phyloP scores from a whole-genome alignment of 1,140 invertebrate species.

The Nixonia krombeini region DNA sequence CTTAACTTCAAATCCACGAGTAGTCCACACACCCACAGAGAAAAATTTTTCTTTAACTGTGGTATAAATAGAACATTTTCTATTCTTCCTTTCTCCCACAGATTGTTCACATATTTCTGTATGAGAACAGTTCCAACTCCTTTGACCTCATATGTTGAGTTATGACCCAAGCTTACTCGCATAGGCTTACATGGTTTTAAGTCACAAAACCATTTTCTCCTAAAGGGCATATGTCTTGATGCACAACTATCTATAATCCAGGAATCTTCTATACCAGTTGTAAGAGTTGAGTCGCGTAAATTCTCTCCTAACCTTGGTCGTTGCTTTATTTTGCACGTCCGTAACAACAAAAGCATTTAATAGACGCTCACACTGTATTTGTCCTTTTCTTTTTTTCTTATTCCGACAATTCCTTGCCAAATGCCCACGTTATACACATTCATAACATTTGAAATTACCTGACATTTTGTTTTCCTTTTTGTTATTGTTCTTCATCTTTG shows the following conservation, averaged over 20 bases:
- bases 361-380: no score
- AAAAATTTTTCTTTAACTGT: constrained; percentile 5
- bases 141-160: background rate
- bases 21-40: no score
- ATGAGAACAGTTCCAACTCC: constrained; percentile 1
- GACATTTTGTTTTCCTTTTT: background rate
- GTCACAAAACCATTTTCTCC: constrained; percentile 14
- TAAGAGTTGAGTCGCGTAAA: background rate
- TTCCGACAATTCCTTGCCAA: background rate
- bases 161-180: background rate
- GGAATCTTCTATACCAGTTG: background rate
- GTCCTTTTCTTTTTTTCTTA: background rate
- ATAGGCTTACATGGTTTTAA: background rate
- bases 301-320: background rate
- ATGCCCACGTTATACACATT: constrained; percentile 6
- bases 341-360: background rate
- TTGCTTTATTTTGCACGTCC: no score
- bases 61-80: constrained; percentile 9
- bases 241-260: constrained; percentile 32
- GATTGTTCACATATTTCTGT: background rate
- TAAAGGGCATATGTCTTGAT: constrained; percentile 25
- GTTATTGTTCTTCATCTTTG: background rate
- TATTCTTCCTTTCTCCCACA: constrained; percentile 5
- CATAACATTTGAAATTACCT: background rate
- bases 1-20: no score